Evolutionary conservation across 2,797 vertebrate genomes (phyloP), one percentile per base, ranked within the genome.

Genomic region (Peromyscus nudipes): DNA sequence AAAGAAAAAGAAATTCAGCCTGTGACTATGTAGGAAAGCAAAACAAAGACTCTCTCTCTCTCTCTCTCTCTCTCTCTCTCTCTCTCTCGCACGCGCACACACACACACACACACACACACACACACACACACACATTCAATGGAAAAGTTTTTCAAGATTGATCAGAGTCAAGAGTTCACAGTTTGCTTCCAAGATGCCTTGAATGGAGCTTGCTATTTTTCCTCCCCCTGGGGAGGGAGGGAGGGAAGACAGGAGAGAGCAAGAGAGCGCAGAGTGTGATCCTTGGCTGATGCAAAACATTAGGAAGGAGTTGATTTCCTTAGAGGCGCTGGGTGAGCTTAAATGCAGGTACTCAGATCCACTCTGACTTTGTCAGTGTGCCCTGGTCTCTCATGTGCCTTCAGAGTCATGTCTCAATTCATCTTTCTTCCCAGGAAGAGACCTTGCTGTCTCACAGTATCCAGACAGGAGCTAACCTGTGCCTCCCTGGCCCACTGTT

Each of bases 351-450:
- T 1, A 3, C 12, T 69, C 29, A 81, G 87, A 40, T 23, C 11
- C 16, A 0, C 0, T 34, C 31, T 40, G 31, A 34, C 0, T 29
- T 27, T 29, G 46, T 27, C 40, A 55, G 0, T 46, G 23, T 43
- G 7, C 16, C 64, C 57, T 19, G 37, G n/a, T 27, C 84, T 65
- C 9, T 64, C 23, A 91, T 1, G 25, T 43, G n/a, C 88, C 64
- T 19, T 5, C 1, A 31, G 84, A 52, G 27, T 21, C 25, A n/a
- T 5, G 7, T 40, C 67, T 25, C 31, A 46, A 14, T 65, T 25
- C 23, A 2, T 37, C n/a, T 37, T 88, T 55, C 77, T 73, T 40
- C 49, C 40, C 27, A 12, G 37, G 13, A n/a, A 7, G 37, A n/a
- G 73, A 67, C 23, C 16, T 76, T 87, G 85, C n/a, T 37, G 71